These are phyloP conservation scores for Morinoia aosen DNA, from an alignment of 2,888 invertebrate genomes.

Conservation along the genomic window DNA sequence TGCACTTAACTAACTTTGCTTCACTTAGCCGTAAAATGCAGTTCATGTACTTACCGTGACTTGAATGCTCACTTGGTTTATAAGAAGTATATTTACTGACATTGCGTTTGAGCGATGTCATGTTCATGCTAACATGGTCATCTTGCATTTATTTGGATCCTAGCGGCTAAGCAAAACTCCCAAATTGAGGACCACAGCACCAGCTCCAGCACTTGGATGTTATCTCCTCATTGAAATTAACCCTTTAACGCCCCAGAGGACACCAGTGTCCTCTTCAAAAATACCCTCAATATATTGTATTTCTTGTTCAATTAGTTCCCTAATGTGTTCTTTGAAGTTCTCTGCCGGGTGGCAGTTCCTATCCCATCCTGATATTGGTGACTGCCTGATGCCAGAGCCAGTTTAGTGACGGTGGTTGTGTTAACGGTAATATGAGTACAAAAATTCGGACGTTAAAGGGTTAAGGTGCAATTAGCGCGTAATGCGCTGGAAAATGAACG, in stretches of 20 bases:
- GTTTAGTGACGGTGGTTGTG: too few relatives aligned
- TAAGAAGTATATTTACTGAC: background rate
- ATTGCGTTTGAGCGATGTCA: background rate
- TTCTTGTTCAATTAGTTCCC: too few relatives aligned
- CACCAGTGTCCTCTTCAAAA: too few relatives aligned
- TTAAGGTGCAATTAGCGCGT: background rate
- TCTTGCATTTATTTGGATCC: background rate
- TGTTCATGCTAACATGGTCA: background rate
- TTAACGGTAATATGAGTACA: too few relatives aligned
- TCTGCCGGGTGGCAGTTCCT: too few relatives aligned
- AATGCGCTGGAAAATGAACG: background rate
- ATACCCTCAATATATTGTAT: too few relatives aligned
- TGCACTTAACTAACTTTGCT: background rate
- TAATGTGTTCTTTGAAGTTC: too few relatives aligned
- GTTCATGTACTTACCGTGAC: background rate
- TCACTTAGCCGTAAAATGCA: background rate
- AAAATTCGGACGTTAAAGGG: too few relatives aligned
- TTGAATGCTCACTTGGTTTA: background rate
- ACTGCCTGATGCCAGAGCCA: too few relatives aligned
- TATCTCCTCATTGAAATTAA: background rate
- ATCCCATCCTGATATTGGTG: too few relatives aligned
- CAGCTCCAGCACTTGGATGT: background rate
- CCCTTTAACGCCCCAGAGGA: too few relatives aligned
- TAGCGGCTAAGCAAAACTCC: background rate
- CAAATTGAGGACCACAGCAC: background rate